phyloP scores from a whole-genome alignment of 2,113 vertebrate species.

The Lophius piscatorius region DNA sequence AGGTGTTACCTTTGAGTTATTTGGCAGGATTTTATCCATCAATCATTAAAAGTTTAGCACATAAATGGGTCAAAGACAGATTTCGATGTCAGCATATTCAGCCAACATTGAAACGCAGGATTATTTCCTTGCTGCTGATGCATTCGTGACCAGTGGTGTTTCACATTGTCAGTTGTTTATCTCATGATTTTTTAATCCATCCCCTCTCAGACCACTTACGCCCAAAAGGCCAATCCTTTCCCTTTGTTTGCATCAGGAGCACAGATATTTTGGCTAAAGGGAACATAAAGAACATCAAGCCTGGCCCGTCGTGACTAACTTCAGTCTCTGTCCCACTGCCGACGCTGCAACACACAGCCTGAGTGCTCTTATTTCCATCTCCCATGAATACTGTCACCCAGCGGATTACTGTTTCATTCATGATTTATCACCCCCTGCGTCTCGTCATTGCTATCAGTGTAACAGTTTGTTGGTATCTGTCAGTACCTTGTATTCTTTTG shows the following conservation, averaged over 20 bases:
- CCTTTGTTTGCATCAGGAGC: slow-evolving; percentile 28
- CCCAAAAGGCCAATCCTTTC: slow-evolving; percentile 61
- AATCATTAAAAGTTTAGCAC: no score
- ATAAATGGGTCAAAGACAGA: no score
- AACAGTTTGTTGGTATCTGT: slow-evolving; percentile 15
- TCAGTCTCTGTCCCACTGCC: slow-evolving; percentile 27
- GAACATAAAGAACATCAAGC: slow-evolving; percentile 29
- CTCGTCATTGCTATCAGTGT: slow-evolving; percentile 24
- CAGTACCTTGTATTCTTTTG: not conserved
- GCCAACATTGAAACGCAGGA: no score
- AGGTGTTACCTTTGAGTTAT: no score
- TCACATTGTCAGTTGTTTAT: slow-evolving; percentile 48
- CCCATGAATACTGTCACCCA: slow-evolving; percentile 22
- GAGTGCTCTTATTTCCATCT: slow-evolving; percentile 50
- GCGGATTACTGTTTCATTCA: slow-evolving; percentile 44
- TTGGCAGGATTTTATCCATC: no score
- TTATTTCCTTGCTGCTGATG: slow-evolving; percentile 3
- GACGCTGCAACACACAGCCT: slow-evolving; percentile 35
- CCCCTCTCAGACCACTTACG: slow-evolving; percentile 66
- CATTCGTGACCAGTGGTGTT: slow-evolving; percentile 22
- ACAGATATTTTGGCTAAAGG: slow-evolving; percentile 30
- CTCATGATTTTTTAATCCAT: slow-evolving; percentile 74
- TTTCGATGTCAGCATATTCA: no score
- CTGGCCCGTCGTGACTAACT: slow-evolving; percentile 19
- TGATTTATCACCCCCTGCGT: slow-evolving; percentile 50